Evolutionary conservation across 2,113 vertebrate species (phyloP).

Genomic region (Nibea coibor): DNA sequence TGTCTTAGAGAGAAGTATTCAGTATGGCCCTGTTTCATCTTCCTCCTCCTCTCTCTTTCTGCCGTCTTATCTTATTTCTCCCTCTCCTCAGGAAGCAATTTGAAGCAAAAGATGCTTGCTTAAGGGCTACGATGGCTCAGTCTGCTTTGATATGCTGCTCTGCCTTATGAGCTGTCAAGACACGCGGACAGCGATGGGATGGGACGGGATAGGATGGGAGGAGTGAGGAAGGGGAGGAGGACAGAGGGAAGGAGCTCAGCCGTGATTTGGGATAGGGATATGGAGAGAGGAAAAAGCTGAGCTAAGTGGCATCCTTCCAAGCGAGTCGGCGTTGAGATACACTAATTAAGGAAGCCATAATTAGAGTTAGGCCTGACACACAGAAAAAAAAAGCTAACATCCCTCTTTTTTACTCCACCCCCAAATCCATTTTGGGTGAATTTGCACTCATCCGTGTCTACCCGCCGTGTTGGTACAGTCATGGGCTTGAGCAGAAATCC

Average conservation of each 20-base stretch:
- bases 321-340: constrained; percentile 67
- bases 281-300: constrained; percentile 57
- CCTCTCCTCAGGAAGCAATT: constrained; percentile 71
- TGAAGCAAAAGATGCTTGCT: constrained; percentile 77
- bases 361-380: constrained; percentile 78
- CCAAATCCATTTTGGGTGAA: constrained; percentile 47
- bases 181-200: constrained; percentile 39
- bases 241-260: constrained; percentile 27
- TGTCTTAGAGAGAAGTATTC: constrained; percentile 32
- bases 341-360: constrained; percentile 84
- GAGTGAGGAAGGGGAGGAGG: not conserved
- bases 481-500: constrained; percentile 34
- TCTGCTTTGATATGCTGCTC: constrained; percentile 72
- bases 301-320: constrained; percentile 77
- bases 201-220: constrained; percentile 39
- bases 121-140: constrained; percentile 70
- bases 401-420: constrained; percentile 18
- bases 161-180: constrained; percentile 81
- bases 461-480: constrained; percentile 7
- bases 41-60: constrained; percentile 44
- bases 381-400: constrained; percentile 65
- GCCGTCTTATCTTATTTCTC: constrained; percentile 60
- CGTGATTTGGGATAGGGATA: constrained; percentile 51
- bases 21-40: constrained; percentile 36
- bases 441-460: constrained; percentile 42